Conservation (phyloP, 2,113 vertebrate genomes). For the Cyprinodon tularosa region DNA sequence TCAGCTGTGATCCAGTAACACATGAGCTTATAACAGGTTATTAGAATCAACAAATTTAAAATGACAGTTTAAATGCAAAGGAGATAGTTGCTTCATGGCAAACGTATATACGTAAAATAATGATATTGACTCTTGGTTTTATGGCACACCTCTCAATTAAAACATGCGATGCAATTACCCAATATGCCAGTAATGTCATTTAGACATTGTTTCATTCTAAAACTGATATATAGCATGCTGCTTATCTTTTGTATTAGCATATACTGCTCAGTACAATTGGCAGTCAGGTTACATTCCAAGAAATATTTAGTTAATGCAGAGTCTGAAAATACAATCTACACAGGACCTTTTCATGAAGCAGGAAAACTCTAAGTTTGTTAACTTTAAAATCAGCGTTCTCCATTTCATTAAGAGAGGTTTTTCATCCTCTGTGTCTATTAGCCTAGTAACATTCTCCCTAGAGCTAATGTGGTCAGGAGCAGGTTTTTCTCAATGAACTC, state of each 20-base stretch:
- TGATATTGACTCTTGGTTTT: conserved; percentile 40
- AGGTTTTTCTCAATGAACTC: too few relatives aligned
- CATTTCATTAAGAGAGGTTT: too few relatives aligned
- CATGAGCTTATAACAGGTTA: conserved; percentile 8
- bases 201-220: neutral
- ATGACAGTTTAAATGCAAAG: conserved; percentile 67
- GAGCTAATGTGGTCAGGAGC: too few relatives aligned
- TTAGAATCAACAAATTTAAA: conserved; percentile 46
- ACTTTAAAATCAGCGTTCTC: too few relatives aligned
- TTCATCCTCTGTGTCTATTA: too few relatives aligned
- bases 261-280: neutral
- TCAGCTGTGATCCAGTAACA: conserved; percentile 22
- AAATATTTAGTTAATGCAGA: neutral
- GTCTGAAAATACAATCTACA: too few relatives aligned
- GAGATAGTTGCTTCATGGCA: conserved; percentile 29
- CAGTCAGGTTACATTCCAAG: neutral
- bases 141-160: conserved; percentile 11
- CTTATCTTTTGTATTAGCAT: neutral
- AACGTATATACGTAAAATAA: conserved; percentile 14
- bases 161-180: neutral
- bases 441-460: too few relatives aligned
- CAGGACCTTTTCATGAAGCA: too few relatives aligned
- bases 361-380: too few relatives aligned
- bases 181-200: neutral
- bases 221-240: neutral